Base-by-base conservation (phyloP, 2,888 invertebrate species). In the Schizotus pectinicornis region DNA sequence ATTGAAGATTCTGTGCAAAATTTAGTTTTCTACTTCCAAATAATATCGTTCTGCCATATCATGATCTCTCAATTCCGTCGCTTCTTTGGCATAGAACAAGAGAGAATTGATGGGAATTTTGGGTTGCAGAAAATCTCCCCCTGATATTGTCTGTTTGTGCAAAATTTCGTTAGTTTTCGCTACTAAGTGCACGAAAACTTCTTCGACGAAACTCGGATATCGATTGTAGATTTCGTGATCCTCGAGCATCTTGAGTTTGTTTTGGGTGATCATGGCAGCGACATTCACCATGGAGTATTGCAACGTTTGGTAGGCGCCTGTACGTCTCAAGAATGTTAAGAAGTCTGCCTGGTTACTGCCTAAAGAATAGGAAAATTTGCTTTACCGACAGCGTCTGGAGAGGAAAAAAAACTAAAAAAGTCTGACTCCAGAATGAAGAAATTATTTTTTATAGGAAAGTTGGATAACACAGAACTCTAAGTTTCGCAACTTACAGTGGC, bases 41-140 rank as follows among this genome's bases (percentile, higher is more conserved):
- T 73, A 72, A 62, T 77, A 78, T 62, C 72, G 68, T 47, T 76
- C 73, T 0, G 79, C 79, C 33, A 76, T 51, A 3, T 61, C 58
- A 14, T 57, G 38, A 3, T 74, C 71, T 8, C 68, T 66, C 42
- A 76, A 56, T 60, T 76, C 79, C n/a, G 67, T 55, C 1, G 79
- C 78, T 67, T 80, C 80, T 61, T 72, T 72, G 0, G 77, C 78
- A 57, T 71, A 77, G 22, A 75, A 71, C 6, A 75, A 61, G 3
- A 68, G 48, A 5, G 61, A 42, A 22, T 72, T 63, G 3, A 49
- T 22, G 14, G 47, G 45, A 12, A 38, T 45, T 31, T 53, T 14
- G n/a, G 71, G 64, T 56, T 62, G 58, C 59, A 67, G 14, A 9
- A 36, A 7, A 35, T 7, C 7, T 8, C 12, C 41, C 12, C 61